phyloP scores from a whole-genome alignment of 2,113 vertebrate genomes.

The Solenodon paradoxus region DNA sequence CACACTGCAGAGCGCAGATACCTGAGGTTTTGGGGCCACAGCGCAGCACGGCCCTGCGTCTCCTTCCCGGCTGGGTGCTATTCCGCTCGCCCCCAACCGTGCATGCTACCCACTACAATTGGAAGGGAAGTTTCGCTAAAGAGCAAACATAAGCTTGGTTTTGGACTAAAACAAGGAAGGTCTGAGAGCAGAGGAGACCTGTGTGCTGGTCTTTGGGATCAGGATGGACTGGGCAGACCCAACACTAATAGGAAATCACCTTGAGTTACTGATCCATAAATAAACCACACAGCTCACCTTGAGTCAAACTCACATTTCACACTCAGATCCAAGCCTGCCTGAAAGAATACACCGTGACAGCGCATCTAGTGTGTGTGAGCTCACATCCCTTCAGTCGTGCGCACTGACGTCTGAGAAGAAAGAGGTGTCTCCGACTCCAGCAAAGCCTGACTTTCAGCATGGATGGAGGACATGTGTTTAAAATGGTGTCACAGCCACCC shows the following conservation, averaged over 20 bases:
- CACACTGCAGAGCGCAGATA: not conserved
- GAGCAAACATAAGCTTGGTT: not conserved
- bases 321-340: not conserved
- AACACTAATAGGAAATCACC: not conserved
- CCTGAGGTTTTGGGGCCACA: no score
- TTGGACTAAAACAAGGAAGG: not conserved
- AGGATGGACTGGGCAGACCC: not conserved
- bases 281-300: not conserved
- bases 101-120: not conserved
- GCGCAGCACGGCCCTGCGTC: not conserved
- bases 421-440: no score
- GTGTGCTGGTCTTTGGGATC: not conserved
- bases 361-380: no score
- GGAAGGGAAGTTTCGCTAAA: not conserved
- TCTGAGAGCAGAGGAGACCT: not conserved
- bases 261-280: not conserved
- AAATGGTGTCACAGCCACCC: slow-evolving; percentile 36
- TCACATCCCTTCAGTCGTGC: no score
- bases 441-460: not conserved
- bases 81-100: not conserved
- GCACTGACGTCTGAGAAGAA: no score
- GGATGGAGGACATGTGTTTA: slow-evolving; percentile 64
- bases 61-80: not conserved
- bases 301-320: not conserved
- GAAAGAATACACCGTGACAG: not conserved